phyloP scores from a whole-genome alignment of 2,113 vertebrate genomes.

The Phylloscopus trochiloides region DNA sequence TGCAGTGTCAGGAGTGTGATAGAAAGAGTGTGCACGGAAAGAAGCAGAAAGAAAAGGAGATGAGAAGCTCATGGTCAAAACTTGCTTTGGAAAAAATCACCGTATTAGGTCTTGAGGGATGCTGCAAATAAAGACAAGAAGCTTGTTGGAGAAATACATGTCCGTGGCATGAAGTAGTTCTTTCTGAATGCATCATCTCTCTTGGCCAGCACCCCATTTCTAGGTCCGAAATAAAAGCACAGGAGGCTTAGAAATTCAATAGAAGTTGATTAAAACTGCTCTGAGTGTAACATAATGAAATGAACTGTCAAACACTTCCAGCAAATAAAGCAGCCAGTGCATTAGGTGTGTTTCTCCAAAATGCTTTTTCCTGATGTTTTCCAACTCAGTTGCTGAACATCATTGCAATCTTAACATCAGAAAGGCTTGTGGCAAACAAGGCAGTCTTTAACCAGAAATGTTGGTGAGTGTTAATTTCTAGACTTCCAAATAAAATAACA shows the following conservation, averaged over 20 bases:
- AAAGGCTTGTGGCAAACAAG: not conserved
- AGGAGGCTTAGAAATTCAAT: not conserved
- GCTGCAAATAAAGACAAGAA: not conserved
- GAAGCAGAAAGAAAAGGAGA: not conserved
- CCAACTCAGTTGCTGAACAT: not conserved
- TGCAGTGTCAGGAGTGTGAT: not conserved
- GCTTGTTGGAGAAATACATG: not conserved
- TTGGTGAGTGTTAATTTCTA: not conserved
- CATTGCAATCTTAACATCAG: not conserved
- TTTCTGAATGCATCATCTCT: not conserved
- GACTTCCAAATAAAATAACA: not conserved
- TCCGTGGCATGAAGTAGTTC: not conserved
- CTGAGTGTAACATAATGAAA: not conserved
- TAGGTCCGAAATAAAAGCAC: not conserved
- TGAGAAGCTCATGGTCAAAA: not conserved
- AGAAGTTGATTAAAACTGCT: not conserved
- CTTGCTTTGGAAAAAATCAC: not conserved
- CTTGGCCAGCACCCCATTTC: not conserved
- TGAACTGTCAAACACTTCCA: not conserved
- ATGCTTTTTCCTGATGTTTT: not conserved
- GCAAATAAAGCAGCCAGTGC: not conserved
- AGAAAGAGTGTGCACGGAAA: too few relatives aligned
- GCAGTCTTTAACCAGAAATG: not conserved
- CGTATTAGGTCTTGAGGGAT: not conserved
- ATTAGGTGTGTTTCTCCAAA: not conserved